Evolutionary conservation across 2,888 invertebrate species (phyloP), one percentile per base, ranked within the genome.

Genomic region (Melinopterus prodromus): DNA sequence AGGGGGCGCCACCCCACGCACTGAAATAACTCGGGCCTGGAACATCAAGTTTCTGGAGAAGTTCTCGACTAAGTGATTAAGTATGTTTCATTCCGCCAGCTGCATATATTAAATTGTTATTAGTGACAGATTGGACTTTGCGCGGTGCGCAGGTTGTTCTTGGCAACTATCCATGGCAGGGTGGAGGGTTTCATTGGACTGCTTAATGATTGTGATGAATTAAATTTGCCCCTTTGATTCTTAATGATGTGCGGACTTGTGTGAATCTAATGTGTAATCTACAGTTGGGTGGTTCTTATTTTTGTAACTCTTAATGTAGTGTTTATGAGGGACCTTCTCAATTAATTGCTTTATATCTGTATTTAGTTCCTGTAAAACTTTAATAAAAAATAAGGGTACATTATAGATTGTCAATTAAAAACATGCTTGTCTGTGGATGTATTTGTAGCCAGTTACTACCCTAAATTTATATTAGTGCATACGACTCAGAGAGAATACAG

Each of bases 51-150:
- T 79, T 77, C 69, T 69, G 26, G 74, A 72, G 74, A 80, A 80
- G 72, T 80, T 80, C 77, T 70, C 74, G 75, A 71, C 72, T 80
- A 80, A 80, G 79, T 80, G 79, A 80, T 77, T 80, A 80, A 80
- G 77, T 80, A 77, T 80, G 79, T 77, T 80, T 69, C 70, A 77
- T 69, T 69, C 77, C 36, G 69, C 79, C 79, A 36, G 70, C 36
- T 53, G 79, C 77, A 80, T 80, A 77, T 38, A 80, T 79, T 80
- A 80, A 80, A 77, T 77, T 38, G 77, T 80, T 80, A 80, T 75
- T 77, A 37, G 79, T 69, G 79, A 76, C 70, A 76, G 69, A 79
- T 76, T 79, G 79, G 9, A 71, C 26, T 71, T 6, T 71, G 14
- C 71, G 35, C 53, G 53, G 14, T 14, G 35, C 53, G 53, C 53